These are phyloP conservation scores for Nyctibius grandis DNA, from an alignment of 2,797 vertebrate species.

Conservation along the genomic window DNA sequence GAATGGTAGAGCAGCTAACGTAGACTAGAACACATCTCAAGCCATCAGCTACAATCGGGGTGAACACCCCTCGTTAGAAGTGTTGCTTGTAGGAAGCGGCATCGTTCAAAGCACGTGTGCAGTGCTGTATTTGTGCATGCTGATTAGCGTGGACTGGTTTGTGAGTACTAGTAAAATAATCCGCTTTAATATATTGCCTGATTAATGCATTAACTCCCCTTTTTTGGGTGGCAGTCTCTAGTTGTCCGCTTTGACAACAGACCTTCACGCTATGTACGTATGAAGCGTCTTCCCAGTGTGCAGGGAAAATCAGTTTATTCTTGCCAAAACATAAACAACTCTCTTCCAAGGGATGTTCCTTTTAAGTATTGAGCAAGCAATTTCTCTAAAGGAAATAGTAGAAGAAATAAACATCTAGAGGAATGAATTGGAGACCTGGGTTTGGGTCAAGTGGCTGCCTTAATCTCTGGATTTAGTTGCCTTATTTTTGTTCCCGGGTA, in stretches of 20 bases:
- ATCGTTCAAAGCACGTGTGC: background rate
- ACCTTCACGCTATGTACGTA: fast-evolving
- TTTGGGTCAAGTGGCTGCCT: background rate
- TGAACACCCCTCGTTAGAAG: background rate
- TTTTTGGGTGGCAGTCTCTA: background rate
- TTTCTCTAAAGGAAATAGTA: background rate
- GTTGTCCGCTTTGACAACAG: background rate
- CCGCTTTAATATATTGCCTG: background rate
- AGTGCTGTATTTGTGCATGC: background rate
- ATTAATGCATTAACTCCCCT: background rate
- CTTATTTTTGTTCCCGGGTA: background rate
- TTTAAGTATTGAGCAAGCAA: background rate
- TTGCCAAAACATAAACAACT: background rate
- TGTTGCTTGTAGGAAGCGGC: background rate
- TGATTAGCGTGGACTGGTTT: background rate
- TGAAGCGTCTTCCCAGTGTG: background rate
- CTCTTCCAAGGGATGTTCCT: background rate
- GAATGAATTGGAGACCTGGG: background rate
- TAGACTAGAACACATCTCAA: background rate
- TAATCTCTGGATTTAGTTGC: background rate
- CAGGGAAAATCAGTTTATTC: background rate
- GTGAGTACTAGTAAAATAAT: background rate
- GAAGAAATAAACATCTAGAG: fast-evolving
- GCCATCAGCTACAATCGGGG: background rate
- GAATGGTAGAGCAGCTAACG: background rate